These are phyloP conservation scores for Eupithecia vulgata DNA, from an alignment of 2,888 invertebrate genomes.

Conservation along the genomic window DNA sequence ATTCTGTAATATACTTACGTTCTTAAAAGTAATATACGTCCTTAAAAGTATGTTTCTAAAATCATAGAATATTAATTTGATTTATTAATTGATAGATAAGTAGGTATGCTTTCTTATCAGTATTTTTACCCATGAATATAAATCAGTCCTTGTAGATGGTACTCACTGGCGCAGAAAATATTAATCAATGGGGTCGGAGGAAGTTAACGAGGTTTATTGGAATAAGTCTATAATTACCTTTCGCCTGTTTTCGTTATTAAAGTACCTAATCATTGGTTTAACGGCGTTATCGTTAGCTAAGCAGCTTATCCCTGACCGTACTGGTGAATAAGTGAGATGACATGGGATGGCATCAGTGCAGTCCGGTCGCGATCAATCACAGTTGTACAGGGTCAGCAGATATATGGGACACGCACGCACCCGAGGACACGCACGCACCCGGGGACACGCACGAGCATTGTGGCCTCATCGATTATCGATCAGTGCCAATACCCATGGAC, in stretches of 20 bases:
- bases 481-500: neutral
- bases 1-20: no score
- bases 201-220: neutral
- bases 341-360: neutral
- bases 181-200: neutral
- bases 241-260: neutral
- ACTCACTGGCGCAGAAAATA: neutral
- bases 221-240: neutral
- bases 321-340: neutral
- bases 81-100: no score
- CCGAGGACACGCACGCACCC: neutral
- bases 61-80: no score
- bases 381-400: neutral
- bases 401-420: neutral
- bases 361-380: neutral
- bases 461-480: neutral
- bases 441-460: neutral
- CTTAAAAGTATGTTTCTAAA: no score
- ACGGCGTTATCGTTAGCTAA: neutral
- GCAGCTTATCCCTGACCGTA: neutral
- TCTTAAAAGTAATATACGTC: no score
- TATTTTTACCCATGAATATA: neutral
- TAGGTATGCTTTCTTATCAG: neutral
- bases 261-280: neutral
- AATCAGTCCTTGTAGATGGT: neutral